Evolutionary conservation across 1,140 invertebrate genomes (phyloP).

Genomic region (Thereuonema tuberculata): DNA sequence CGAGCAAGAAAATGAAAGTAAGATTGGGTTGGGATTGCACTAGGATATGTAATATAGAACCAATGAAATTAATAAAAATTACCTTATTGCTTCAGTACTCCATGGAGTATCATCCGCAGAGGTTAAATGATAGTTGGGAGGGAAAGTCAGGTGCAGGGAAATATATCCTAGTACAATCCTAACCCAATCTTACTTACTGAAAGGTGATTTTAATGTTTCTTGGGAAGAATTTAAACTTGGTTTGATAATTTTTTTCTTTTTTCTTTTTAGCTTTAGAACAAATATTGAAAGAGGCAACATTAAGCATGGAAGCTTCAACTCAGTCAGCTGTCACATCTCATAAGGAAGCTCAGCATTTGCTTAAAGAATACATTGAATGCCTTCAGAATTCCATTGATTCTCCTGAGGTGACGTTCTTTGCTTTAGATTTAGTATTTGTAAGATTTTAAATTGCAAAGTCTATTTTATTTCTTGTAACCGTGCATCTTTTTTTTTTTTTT

Average conservation of each 20-base stretch:
- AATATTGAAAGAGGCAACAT: slow-evolving; percentile 22
- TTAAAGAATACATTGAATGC: slow-evolving; percentile 23
- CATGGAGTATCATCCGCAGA: too few relatives aligned
- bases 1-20: too few relatives aligned
- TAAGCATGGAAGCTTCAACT: slow-evolving; percentile 12
- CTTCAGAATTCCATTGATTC: slow-evolving; percentile 31
- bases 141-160: too few relatives aligned
- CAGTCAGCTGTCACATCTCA: slow-evolving; percentile 20
- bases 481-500: too few relatives aligned
- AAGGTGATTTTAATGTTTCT: too few relatives aligned
- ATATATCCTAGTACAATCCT: too few relatives aligned
- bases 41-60: too few relatives aligned
- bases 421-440: slow-evolving; percentile 5
- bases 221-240: background rate
- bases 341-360: slow-evolving; percentile 20
- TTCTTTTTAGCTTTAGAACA: slow-evolving; percentile 24
- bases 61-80: too few relatives aligned
- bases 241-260: slow-evolving; percentile 3
- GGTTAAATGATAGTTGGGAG: too few relatives aligned
- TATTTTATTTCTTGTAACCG: slow-evolving; percentile 25
- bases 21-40: too few relatives aligned
- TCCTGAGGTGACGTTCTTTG: slow-evolving; percentile 21
- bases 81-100: too few relatives aligned
- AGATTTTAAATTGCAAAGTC: background rate
- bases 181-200: too few relatives aligned